These are phyloP conservation scores for Ceyx margarethae DNA, from an alignment of 2,113 vertebrate species.

Conservation along the genomic window DNA sequence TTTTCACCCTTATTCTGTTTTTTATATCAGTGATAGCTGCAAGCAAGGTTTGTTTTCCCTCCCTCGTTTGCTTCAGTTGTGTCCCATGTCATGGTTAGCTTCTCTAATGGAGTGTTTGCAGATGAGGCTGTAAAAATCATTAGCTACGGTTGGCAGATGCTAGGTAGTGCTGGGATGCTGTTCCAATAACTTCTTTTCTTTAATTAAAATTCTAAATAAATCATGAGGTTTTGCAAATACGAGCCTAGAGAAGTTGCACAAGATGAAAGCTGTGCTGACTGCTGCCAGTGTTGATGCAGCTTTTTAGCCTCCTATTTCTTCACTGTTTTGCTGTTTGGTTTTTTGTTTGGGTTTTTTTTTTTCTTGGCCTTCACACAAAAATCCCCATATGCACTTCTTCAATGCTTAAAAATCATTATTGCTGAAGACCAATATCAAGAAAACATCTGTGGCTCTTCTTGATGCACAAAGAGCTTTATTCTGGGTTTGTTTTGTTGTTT, in stretches of 20 bases:
- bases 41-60: slow-evolving; percentile 8
- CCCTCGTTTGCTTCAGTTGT: slow-evolving; percentile 4
- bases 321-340: neutral
- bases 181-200: slow-evolving; percentile 55
- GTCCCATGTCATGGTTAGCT: neutral
- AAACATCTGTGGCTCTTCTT: slow-evolving; percentile 33
- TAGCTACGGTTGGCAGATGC: slow-evolving; percentile 17
- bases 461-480: neutral
- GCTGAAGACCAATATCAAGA: slow-evolving; percentile 50
- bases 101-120: slow-evolving; percentile 51
- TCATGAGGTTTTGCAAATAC: slow-evolving; percentile 48
- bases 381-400: slow-evolving; percentile 33
- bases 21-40: neutral
- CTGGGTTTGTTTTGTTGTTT: neutral
- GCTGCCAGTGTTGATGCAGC: neutral
- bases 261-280: slow-evolving; percentile 26
- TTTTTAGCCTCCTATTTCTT: neutral
- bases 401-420: slow-evolving; percentile 53
- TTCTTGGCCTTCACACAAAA: slow-evolving; percentile 12
- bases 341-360: neutral
- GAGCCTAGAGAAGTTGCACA: neutral
- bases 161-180: slow-evolving; percentile 14
- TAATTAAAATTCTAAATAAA: slow-evolving; percentile 72
- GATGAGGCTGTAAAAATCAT: slow-evolving; percentile 60
- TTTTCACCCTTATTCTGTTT: neutral